Evolutionary conservation across 2,888 invertebrate genomes (phyloP), one percentile per base, ranked within the genome.

Genomic region (Helicoverpa assulta): DNA sequence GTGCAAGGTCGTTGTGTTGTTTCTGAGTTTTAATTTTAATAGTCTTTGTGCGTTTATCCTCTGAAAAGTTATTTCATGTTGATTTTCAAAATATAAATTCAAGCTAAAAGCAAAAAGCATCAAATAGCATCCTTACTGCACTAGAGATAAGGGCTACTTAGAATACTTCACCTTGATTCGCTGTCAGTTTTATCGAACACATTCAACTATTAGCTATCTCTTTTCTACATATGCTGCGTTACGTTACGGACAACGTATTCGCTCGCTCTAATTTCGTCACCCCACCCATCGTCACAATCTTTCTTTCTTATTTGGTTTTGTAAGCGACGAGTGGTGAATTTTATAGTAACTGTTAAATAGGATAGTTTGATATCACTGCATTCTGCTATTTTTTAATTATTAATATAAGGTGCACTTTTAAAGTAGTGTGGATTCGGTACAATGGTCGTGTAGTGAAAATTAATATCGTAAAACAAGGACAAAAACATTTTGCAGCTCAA

Each of bases 401-500:
- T 33, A 57, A 33, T 56, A 37, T 66, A 55, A 33, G 50, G 67
- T 70, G 67, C 62, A 53, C 54, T 52, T 37, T 52, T 51, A 16
- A 50, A 65, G 58, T 74, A 62, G 50, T 74, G 67, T 37, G 64
- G 43, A 54, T 64, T 70, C 26, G 54, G 57, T 65, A 67, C 43
- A 67, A 69, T 74, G 64, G 64, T 79, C 70, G 75, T 73, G 73
- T 55, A 51, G 70, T 77, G 78, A 75, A 80, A 74, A 68, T 70
- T 76, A 66, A 67, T 78, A 82, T 85, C 85, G 88, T 86, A 89
- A 75, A 93, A 91, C 90, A 92, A 93, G 92, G 92, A 93, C 92
- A 83, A 91, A 90, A 87, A 89, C 88, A 88, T 90, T 89, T 88
- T 90, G 88, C 88, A 85, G 86, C 84, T 86, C 94, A 95, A 95